These are phyloP conservation scores for Aphelocoma coerulescens DNA, from an alignment of 2,113 vertebrate genomes.

Conservation along the genomic window DNA sequence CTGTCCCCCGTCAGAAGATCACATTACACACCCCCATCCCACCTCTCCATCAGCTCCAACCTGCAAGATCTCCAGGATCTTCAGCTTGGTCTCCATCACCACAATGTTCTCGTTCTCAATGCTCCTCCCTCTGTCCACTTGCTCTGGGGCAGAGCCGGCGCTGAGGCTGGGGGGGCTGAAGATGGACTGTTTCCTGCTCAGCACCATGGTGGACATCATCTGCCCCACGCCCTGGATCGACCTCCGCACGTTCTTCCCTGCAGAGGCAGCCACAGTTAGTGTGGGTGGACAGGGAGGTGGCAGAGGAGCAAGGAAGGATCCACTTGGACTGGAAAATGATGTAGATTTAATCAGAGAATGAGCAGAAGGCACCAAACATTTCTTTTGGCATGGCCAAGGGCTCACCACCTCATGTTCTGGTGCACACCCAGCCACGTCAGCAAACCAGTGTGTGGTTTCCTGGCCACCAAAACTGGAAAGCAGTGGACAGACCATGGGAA, in stretches of 20 bases:
- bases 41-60: slow-evolving; percentile 39
- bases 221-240: slow-evolving; percentile 97
- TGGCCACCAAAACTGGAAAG: background rate
- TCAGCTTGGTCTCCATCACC: slow-evolving; percentile 98
- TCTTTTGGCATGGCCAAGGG: background rate
- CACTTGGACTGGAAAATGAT: background rate
- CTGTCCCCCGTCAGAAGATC: background rate
- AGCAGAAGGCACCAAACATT: background rate
- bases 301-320: background rate
- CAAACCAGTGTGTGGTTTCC: background rate
- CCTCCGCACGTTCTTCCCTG: slow-evolving; percentile 89
- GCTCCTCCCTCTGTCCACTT: slow-evolving; percentile 79
- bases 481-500: background rate
- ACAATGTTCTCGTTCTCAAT: slow-evolving; percentile 88
- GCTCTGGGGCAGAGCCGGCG: slow-evolving; percentile 54
- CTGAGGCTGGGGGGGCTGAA: slow-evolving; percentile 74
- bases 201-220: slow-evolving; percentile 98
- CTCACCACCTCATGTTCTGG: background rate
- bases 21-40: background rate
- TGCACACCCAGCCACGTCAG: background rate
- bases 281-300: background rate
- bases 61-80: slow-evolving; percentile 96
- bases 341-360: background rate
- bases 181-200: slow-evolving; percentile 90
- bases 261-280: background rate